Evolutionary conservation across 2,113 vertebrate species (phyloP).

Genomic region (Rhynchopsitta pachyrhyncha): DNA sequence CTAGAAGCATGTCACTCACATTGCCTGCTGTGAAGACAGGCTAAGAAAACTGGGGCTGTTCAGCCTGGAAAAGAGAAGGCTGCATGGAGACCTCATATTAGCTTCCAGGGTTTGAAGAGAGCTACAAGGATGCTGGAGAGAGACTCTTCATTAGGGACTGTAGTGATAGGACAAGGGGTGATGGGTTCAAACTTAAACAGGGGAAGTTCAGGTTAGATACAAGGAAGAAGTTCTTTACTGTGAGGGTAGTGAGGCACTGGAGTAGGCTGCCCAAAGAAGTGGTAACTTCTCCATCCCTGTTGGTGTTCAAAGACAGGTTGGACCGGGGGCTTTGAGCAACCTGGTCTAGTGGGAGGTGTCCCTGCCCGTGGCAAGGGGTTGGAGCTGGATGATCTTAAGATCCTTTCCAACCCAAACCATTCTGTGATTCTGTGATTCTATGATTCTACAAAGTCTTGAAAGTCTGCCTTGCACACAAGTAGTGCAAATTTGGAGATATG

Average conservation of each 20-base stretch:
- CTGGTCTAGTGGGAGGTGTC: neutral
- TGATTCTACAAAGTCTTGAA: neutral
- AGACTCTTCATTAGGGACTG: neutral
- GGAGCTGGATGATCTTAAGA: neutral
- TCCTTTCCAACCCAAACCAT: neutral
- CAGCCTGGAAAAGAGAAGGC: neutral
- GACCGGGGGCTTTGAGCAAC: neutral
- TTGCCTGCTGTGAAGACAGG: neutral
- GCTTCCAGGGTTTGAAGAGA: neutral
- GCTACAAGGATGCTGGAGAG: neutral
- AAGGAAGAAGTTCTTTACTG: neutral
- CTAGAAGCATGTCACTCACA: fast-evolving
- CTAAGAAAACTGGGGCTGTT: neutral
- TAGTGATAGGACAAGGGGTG: neutral
- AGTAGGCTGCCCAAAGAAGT: neutral
- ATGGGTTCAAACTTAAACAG: neutral
- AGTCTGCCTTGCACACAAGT: neutral
- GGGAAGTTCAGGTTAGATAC: neutral
- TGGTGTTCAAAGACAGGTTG: neutral
- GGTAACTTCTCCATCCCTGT: neutral
- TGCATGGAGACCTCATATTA: neutral
- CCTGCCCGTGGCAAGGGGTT: neutral
- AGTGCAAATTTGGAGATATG: neutral
- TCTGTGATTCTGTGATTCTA: neutral
- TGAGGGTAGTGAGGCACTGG: neutral